Base-by-base conservation (phyloP, 1,140 invertebrate genomes). In the Lepeophtheirus salmonis region DNA sequence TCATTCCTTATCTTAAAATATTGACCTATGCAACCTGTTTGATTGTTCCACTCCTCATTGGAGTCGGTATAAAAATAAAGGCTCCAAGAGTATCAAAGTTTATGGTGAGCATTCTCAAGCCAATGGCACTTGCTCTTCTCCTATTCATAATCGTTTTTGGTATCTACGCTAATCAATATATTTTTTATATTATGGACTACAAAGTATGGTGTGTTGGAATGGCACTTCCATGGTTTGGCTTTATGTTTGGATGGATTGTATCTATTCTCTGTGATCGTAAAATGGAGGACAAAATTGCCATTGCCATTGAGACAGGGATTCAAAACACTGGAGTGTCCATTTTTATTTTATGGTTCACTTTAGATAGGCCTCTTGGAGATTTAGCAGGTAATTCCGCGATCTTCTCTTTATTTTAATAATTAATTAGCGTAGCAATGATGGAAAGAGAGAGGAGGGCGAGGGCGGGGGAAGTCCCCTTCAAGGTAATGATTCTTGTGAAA, bases 291-390 rank as follows among this genome's bases (percentile, higher is more conserved):
- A 73, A 80, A 4, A 72, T 89, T 1, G 86, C 90, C 1, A 90
- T 96, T 65, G 80, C 84, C 3, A 83, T 95, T 61, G 90, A 96
- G 74, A 90, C 89, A 14, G 90, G 90, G 48, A 81, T 95, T 56
- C 90, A 95, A 72, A 95, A 96, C 72, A 92, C 89, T 0, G 90
- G 89, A n/a, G 86, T 94, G 64, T 78, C 87, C 0, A 89, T 94
- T 65, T 83, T 90, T 68, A 72, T 95, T 56, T 72, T 92, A 16
- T 64, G 72, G 61, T 64, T 74, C 23, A 71, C 75, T 0, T 67
- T 76, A n/a, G 66, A 65, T 14, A 67, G 70, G 48, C 72, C 75
- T 12, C 69, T 71, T 24, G 68, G 69, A 6, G 75, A 76, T 62
- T 65, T 76, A 12, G 69, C 71, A 14, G 58, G 55, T 57, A 57